Conservation (phyloP, 2,888 invertebrate species). For the Notocelia uddmanniana region DNA sequence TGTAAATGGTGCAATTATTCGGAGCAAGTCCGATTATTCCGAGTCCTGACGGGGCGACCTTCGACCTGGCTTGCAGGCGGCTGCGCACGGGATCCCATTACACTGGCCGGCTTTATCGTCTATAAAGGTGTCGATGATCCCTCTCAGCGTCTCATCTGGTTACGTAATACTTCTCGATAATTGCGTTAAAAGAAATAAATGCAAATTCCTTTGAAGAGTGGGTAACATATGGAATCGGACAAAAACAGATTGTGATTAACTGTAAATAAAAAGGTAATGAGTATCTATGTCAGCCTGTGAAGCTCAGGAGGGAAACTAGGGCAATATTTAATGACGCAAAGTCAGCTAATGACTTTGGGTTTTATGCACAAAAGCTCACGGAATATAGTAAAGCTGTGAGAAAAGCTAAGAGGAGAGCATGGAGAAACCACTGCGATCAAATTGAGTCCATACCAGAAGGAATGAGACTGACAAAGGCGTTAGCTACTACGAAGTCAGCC, state of each 20-base stretch:
- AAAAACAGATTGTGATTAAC: no score
- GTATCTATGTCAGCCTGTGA: not conserved
- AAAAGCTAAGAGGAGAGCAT: no score
- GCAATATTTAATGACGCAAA: no score
- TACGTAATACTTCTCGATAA: slow-evolving; percentile 49
- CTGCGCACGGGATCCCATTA: slow-evolving; percentile 72
- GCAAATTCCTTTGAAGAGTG: slow-evolving; percentile 17
- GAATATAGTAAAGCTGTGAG: no score
- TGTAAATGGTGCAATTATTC: slow-evolving; percentile 16
- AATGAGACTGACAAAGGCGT: no score
- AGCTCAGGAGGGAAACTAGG: no score
- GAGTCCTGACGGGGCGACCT: slow-evolving; percentile 56
- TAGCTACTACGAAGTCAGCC: no score
- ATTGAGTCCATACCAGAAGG: no score
- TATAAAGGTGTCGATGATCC: slow-evolving; percentile 76
- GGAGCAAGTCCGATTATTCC: slow-evolving; percentile 5
- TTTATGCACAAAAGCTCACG: no score
- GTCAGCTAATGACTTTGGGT: no score
- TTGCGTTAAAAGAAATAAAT: slow-evolving; percentile 34
- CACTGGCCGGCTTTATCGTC: slow-evolving; percentile 75
- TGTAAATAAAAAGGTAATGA: not conserved
- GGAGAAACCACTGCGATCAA: no score
- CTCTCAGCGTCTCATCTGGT: slow-evolving; percentile 55
- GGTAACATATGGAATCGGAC: not conserved
- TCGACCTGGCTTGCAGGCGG: slow-evolving; percentile 66